Evolutionary conservation across 2,888 invertebrate species (phyloP).

Genomic region (Hermaeophaga mercurialis): DNA sequence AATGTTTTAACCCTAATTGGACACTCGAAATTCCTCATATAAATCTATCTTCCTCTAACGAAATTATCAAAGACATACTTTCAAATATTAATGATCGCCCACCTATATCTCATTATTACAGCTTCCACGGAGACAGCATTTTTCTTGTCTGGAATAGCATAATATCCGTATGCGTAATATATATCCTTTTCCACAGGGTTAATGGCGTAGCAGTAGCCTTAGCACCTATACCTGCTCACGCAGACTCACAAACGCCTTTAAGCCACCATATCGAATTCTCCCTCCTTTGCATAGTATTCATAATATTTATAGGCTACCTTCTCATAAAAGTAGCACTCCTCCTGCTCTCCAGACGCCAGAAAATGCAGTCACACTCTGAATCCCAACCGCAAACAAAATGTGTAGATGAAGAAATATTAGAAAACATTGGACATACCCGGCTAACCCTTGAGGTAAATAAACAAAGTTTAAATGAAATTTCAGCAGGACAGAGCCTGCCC

Average conservation of each 20-base stretch:
- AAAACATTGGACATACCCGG: too few relatives aligned
- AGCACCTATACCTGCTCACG: background rate
- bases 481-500: too few relatives aligned
- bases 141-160: background rate
- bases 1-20: background rate
- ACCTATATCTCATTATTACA: background rate
- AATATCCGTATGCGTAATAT: background rate
- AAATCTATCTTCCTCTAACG: background rate
- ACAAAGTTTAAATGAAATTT: too few relatives aligned
- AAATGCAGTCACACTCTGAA: background rate
- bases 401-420: too few relatives aligned
- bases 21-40: background rate
- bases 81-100: background rate
- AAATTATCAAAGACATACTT: background rate
- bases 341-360: background rate
- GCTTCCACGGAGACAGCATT: background rate
- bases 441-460: too few relatives aligned
- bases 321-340: background rate
- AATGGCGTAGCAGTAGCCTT: background rate
- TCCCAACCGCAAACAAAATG: too few relatives aligned
- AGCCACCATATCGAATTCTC: background rate
- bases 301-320: background rate
- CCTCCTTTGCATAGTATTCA: background rate
- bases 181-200: background rate
- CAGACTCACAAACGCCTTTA: background rate